Base-by-base conservation (phyloP, 2,888 invertebrate genomes). In the Meteorus colon region DNA sequence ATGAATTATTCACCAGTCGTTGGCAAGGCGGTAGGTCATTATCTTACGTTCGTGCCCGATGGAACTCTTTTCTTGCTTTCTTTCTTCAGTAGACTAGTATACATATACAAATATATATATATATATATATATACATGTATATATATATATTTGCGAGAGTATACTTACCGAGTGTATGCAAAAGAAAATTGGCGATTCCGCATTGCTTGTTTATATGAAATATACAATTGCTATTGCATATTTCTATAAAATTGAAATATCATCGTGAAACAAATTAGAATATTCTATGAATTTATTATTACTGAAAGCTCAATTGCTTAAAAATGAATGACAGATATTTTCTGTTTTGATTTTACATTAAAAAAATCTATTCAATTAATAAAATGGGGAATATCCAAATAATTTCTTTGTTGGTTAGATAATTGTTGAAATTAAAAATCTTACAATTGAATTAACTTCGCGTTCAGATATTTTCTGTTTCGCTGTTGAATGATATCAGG, bases 1-100 rank as follows among this genome's bases (percentile, higher is more conserved):
- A 81, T 81, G 81, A 81, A 81, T 81, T 81, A 81, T 81, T 81
- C 81, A 81, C 77, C 73, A 81, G 60, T 62, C 62, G 59, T 67
- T 45, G 51, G 76, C 77, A 77, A 74, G 79, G 78, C 77, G 79
- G 81, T 80, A 75, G 80, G 81, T 80, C 81, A 79, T 81, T 81
- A 81, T 81, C 78, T 80, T 73, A 65, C 68, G 75, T 77, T 77
- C 78, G 78, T 79, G 80, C 80, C 77, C 75, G 77, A 79, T 77
- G 73, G 76, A 79, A 79, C 62, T 76, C 76, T 80, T 81, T 81
- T 79, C 74, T 77, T 73, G 45, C 73, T 73, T 78, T 78, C 73
- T 74, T 55, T 66, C 69, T n/a, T 45, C 27, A 27, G 8, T 19
- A n/a, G 24, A 48, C 4, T 12, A 41, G 41, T 59, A 27, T 59